Percentiles rank a stretch among this genome's conserved stretches.
Conservation (phyloP, 1,140 invertebrate genomes). For the Hycleus cichorii region DNA sequence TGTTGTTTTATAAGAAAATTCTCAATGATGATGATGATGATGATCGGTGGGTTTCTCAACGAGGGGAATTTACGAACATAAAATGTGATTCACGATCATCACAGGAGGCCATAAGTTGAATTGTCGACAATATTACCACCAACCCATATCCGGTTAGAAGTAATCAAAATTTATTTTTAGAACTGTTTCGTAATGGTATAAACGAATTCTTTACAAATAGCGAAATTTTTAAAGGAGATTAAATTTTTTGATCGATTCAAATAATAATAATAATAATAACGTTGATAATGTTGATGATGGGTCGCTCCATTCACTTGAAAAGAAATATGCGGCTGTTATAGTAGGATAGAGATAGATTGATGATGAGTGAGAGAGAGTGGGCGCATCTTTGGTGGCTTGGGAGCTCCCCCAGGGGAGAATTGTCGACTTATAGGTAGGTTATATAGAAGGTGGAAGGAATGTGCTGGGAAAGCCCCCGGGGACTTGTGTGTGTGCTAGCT, state of each 20-base stretch:
- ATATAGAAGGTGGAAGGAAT: constrained; percentile 19
- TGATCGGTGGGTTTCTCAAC: neutral
- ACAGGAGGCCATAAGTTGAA: constrained; percentile 2
- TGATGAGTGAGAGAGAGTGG: neutral
- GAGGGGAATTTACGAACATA: constrained; percentile 2
- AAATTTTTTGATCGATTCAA: no score
- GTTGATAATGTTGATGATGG: no score
- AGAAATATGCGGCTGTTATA: no score
- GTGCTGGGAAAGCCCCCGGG: constrained; percentile 24
- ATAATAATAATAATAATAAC: no score
- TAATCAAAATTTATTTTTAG: constrained; percentile 8
- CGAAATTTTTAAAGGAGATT: no score
- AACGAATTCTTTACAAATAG: no score
- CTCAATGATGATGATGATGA: no score
- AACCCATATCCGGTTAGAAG: neutral
- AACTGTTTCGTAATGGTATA: neutral
- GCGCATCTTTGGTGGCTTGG: constrained; percentile 23
- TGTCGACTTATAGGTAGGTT: neutral
- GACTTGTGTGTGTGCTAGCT: neutral
- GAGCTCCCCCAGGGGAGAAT: constrained; percentile 21
- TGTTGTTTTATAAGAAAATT: no score
- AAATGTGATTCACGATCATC: constrained; percentile 9
- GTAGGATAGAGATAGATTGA: neutral
- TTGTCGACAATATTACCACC: no score
- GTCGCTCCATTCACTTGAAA: no score